Percentiles rank a stretch among this genome's conserved stretches.
phyloP scores from a whole-genome alignment of 2,797 vertebrate species.

The Ciconia nigra region DNA sequence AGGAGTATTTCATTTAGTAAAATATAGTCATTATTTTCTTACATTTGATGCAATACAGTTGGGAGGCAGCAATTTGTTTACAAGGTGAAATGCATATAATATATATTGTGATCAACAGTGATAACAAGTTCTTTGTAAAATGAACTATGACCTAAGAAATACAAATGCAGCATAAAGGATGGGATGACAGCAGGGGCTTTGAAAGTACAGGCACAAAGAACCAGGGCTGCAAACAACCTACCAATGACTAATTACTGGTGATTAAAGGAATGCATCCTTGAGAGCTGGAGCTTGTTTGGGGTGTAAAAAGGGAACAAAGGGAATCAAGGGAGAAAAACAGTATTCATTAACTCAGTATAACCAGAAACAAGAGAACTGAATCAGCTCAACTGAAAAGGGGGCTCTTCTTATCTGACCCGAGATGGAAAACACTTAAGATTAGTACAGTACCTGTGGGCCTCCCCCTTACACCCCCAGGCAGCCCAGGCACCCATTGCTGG shows the following conservation, averaged over 20 bases:
- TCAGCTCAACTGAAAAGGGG: neutral
- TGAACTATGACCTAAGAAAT: neutral
- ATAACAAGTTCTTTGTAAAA: neutral
- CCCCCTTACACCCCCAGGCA: fast-evolving
- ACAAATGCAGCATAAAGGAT: neutral
- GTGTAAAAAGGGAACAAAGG: neutral
- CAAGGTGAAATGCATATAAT: neutral
- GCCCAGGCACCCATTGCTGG: neutral
- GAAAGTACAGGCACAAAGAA: neutral
- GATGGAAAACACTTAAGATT: neutral
- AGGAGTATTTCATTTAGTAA: neutral
- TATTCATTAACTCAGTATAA: neutral
- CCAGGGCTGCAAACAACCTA: neutral
- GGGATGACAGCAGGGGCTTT: neutral
- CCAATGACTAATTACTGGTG: neutral
- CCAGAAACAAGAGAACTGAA: neutral
- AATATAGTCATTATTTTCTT: neutral
- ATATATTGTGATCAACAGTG: neutral
- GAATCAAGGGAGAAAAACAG: neutral
- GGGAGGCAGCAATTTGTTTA: neutral
- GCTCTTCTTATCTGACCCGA: fast-evolving
- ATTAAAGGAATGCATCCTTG: neutral
- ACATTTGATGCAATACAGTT: neutral
- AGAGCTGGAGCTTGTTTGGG: neutral
- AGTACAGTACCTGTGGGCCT: neutral